A percentile compares a stretch with the other conserved stretches of the same genome.
phyloP scores from a whole-genome alignment of 2,888 invertebrate genomes.

The Thelaira solivaga region DNA sequence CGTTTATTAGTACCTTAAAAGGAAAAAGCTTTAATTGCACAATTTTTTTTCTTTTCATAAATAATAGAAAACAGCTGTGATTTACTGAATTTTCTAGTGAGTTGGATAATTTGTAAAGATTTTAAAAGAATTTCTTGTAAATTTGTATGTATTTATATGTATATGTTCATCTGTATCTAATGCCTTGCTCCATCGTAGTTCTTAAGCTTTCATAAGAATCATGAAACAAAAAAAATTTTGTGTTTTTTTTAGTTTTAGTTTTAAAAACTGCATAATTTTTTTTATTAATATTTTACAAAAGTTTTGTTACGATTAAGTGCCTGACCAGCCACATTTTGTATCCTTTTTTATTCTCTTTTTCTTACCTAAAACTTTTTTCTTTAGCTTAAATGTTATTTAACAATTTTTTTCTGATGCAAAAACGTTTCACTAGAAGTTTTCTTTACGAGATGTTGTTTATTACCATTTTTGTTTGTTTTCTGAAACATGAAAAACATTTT shows the following conservation, averaged over 20 bases:
- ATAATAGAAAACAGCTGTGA: no score
- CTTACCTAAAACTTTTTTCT: background rate
- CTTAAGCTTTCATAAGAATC: no score
- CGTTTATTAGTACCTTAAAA: no score
- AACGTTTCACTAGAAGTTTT: slow-evolving; percentile 28
- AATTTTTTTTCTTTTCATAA: no score
- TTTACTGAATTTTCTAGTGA: no score
- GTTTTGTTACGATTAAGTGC: slow-evolving; percentile 23
- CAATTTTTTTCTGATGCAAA: slow-evolving; percentile 24
- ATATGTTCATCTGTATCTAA: no score
- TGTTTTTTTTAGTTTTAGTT: slow-evolving; percentile 18
- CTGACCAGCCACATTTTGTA: slow-evolving; percentile 9
- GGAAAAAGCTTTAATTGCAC: no score
- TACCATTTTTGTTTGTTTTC: background rate
- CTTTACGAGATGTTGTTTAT: slow-evolving; percentile 27
- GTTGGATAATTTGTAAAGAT: no score
- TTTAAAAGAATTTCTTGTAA: no score
- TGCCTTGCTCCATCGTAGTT: no score
- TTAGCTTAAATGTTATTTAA: slow-evolving; percentile 22
- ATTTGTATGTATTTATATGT: no score
- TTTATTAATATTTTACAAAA: background rate
- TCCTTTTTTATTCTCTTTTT: slow-evolving; percentile 3
- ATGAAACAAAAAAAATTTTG: no score
- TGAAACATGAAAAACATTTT: background rate
- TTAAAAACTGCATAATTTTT: slow-evolving; percentile 7